A percentile compares a stretch with the other conserved stretches of the same genome.
phyloP scores from a whole-genome alignment of 2,888 invertebrate species.

The Teleiodes luculella region DNA sequence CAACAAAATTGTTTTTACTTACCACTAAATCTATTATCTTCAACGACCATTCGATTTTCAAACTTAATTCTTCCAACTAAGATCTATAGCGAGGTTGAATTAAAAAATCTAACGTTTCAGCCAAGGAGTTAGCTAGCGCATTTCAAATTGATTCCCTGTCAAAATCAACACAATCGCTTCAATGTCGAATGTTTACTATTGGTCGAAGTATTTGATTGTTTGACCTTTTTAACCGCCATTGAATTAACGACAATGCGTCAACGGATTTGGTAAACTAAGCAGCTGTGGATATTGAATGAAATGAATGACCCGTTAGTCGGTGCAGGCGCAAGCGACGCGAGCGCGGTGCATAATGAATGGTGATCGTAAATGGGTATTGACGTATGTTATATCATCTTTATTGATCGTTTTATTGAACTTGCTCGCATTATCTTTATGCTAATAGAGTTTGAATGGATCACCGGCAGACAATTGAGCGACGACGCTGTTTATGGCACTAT shows the following conservation, averaged over 20 bases:
- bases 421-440: conserved; percentile 5
- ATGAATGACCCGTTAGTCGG: conserved; percentile 21
- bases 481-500: not conserved
- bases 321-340: conserved; percentile 17
- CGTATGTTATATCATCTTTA: conserved; percentile 13
- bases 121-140: conserved; percentile 36
- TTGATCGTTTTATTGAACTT: conserved; percentile 9
- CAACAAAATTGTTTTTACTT: conserved; percentile 47
- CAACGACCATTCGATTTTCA: conserved; percentile 27
- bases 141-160: conserved; percentile 71
- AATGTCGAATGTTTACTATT: conserved; percentile 66
- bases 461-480: not conserved
- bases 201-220: conserved; percentile 51
- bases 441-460: not conserved
- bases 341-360: conserved; percentile 18
- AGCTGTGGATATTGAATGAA: conserved; percentile 35
- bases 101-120: not conserved
- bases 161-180: conserved; percentile 64
- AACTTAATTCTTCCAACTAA: conserved; percentile 32
- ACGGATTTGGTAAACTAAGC: conserved; percentile 44
- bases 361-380: conserved; percentile 14
- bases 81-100: not conserved
- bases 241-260: conserved; percentile 43
- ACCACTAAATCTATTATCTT: conserved; percentile 27
- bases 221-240: conserved; percentile 50